Percentiles rank a stretch among this genome's conserved stretches.
phyloP scores from a whole-genome alignment of 2,113 vertebrate species.

The Zingel zingel region DNA sequence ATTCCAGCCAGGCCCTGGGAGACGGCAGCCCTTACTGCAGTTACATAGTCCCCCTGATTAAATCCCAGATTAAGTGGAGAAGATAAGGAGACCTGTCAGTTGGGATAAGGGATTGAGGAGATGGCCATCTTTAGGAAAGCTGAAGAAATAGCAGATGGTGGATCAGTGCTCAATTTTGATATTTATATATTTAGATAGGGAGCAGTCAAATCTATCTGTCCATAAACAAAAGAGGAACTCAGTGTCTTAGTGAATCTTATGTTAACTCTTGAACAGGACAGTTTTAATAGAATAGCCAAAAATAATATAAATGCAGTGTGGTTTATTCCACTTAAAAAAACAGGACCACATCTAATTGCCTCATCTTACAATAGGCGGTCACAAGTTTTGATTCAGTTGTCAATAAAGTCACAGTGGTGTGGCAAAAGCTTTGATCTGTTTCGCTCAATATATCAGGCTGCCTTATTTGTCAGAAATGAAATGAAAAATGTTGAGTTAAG shows the following conservation, averaged over 20 bases:
- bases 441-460: conserved; percentile 28
- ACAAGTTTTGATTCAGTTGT: conserved; percentile 25
- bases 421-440: conserved; percentile 48
- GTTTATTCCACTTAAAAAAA: conserved; percentile 11
- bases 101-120: conserved; percentile 66
- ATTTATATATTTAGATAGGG: conserved; percentile 50
- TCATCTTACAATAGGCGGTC: not conserved
- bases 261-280: conserved; percentile 15
- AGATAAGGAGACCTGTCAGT: conserved; percentile 80
- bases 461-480: conserved; percentile 27
- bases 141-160: conserved; percentile 64
- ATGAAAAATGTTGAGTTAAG: conserved; percentile 41
- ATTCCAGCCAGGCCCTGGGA: conserved; percentile 83
- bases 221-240: conserved; percentile 36
- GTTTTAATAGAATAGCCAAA: not conserved
- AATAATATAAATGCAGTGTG: not conserved
- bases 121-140: conserved; percentile 66
- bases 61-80: conserved; percentile 82
- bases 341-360: not conserved
- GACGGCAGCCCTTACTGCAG: conserved; percentile 74
- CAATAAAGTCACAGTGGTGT: conserved; percentile 22
- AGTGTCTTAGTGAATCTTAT: conserved; percentile 27
- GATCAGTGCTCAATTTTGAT: conserved; percentile 36
- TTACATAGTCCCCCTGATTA: conserved; percentile 78
- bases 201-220: conserved; percentile 26